Base-by-base conservation (phyloP, 2,113 vertebrate species). In the Trematocara zebra region DNA sequence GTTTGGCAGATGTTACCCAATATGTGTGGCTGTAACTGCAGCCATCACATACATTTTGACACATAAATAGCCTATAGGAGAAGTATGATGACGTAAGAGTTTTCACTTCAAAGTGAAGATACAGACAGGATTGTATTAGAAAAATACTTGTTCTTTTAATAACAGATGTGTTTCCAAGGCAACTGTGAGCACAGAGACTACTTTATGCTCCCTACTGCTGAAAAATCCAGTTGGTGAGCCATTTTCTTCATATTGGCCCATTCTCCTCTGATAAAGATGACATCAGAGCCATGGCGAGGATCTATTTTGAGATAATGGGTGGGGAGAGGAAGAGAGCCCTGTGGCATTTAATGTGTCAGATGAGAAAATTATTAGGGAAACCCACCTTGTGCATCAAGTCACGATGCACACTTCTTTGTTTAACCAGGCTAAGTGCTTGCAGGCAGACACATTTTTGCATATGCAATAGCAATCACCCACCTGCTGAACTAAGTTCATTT, bases 81-180 rank as follows among this genome's bases (percentile, higher is more conserved):
- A 74, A 28, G 67, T 23, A 26, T 18, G 20, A 28, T 72, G 67
- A 23, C 5, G 5, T 44, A 26, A 74, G 40, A 26, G 20, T 74
- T 44, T 74, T 74, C 42, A 76, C 42, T 28, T 76, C 42, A 76
- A 76, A 76, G 42, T 76, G 10, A 31, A n/a, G 26, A 31, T 28
- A 28, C 15, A 76, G 42, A 49, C 26, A n/a, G 15, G 26, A 76
- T 49, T 18, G 9, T 18, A 31, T 76, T 49, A 49, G 15, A 49
- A 76, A 20, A 35, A 44, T 35, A 20, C 28, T 20, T 52, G 28
- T 52, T 82, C 53, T 78, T 78, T 76, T 78, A 76, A 78, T 91
- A 86, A 86, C 83, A 85, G 84, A 51, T 15, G 35, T 49, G 93
- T 95, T 94, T 88, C 94, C 91, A 92, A 86, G 89, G 92, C 83